phyloP scores from a whole-genome alignment of 2,113 vertebrate species.

The Mustela nigripes region DNA sequence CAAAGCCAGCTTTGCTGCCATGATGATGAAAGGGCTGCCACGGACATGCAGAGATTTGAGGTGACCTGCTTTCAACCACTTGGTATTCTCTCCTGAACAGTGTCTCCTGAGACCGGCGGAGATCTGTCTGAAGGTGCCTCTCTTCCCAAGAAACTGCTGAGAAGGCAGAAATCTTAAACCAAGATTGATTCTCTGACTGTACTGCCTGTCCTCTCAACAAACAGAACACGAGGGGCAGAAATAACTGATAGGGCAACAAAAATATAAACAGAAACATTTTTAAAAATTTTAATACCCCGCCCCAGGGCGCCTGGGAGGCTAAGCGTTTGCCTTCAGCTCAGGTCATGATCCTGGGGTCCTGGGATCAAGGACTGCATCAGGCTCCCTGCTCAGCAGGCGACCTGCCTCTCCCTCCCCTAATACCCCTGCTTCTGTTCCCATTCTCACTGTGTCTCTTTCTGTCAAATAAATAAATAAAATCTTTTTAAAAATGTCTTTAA shows the following conservation, averaged over 20 bases:
- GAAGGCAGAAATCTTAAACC: slow-evolving; percentile 64
- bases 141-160: slow-evolving; percentile 31
- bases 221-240: neutral
- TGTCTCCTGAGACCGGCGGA: neutral
- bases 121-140: neutral
- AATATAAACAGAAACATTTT: slow-evolving; percentile 10
- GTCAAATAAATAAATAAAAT: too few species aligned
- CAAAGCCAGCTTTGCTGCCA: neutral
- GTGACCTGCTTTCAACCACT: neutral
- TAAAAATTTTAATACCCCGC: neutral
- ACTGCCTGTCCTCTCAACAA: slow-evolving; percentile 26
- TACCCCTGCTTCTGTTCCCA: too few species aligned
- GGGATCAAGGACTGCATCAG: too few species aligned
- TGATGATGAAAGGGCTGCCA: neutral
- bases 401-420: too few species aligned
- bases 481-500: neutral
- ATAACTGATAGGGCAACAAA: neutral
- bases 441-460: too few species aligned
- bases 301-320: too few species aligned
- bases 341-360: too few species aligned
- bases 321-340: too few species aligned
- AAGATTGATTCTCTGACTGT: slow-evolving; percentile 17
- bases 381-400: too few species aligned
- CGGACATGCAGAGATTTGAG: neutral
- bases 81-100: neutral